phyloP scores from a whole-genome alignment of 2,797 vertebrate species.

The Platalea minor region DNA sequence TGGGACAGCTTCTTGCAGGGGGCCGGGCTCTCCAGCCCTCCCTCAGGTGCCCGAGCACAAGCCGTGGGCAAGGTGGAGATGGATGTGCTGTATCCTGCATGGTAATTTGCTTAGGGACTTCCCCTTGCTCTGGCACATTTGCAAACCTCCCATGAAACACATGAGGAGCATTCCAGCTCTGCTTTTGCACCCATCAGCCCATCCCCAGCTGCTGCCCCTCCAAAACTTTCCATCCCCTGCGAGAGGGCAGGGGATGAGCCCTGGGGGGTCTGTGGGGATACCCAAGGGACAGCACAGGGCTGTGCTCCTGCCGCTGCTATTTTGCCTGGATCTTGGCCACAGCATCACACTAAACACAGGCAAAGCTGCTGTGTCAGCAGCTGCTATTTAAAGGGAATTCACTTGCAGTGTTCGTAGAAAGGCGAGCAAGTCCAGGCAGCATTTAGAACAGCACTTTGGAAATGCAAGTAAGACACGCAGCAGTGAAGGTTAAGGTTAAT shows the following conservation, averaged over 20 bases:
- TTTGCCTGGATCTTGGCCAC: background rate
- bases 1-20: background rate
- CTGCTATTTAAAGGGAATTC: constrained; percentile 28
- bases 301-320: background rate
- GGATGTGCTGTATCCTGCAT: constrained; percentile 7
- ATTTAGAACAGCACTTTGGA: background rate
- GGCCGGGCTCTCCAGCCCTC: background rate
- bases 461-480: background rate
- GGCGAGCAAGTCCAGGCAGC: constrained; percentile 22
- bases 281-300: background rate
- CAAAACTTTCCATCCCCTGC: background rate
- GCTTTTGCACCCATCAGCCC: background rate
- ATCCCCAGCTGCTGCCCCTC: background rate
- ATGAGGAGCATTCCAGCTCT: background rate
- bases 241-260: background rate
- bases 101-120: constrained; percentile 33
- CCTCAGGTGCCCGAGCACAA: background rate
- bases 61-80: background rate
- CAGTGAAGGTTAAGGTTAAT: background rate
- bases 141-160: background rate
- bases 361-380: constrained; percentile 19
- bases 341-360: background rate
- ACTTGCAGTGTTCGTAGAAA: background rate
- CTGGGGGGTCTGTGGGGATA: background rate
- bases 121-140: background rate